Conservation (phyloP, 2,797 vertebrate genomes). For the Hipposideros larvatus region DNA sequence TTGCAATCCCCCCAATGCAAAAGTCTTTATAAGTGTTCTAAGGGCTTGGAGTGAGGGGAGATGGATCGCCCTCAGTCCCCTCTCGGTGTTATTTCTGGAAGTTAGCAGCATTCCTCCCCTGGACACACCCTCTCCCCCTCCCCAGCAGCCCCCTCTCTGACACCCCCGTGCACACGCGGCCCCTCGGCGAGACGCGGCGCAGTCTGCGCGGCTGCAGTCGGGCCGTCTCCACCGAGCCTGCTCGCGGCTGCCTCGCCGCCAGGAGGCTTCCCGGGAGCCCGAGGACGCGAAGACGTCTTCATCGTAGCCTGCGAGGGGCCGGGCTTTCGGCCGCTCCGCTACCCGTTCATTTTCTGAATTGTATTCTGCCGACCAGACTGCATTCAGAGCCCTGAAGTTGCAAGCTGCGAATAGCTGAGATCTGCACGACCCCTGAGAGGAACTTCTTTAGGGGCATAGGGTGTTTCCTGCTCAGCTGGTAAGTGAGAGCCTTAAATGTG, state of each 20-base stretch:
- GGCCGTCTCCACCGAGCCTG: not conserved
- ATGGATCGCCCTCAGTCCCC: conserved; percentile 52
- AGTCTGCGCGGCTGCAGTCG: conserved; percentile 58
- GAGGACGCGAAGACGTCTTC: conserved; percentile 75
- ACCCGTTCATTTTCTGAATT: conserved; percentile 41
- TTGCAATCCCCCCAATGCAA: conserved; percentile 54
- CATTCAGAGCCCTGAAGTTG: conserved; percentile 57
- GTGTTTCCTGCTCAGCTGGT: conserved; percentile 71
- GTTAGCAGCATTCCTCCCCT: conserved; percentile 83
- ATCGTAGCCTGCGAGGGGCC: conserved; percentile 62
- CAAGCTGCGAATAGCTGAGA: not conserved
- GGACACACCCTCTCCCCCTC: conserved; percentile 86
- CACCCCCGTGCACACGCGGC: conserved; percentile 78
- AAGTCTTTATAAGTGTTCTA: not conserved
- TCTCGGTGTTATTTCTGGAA: conserved; percentile 88
- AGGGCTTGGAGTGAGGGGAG: conserved; percentile 76
- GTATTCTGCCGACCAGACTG: conserved; percentile 63
- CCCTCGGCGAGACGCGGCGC: conserved; percentile 68
- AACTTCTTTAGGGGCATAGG: conserved; percentile 24
- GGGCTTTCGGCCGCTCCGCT: conserved; percentile 72
- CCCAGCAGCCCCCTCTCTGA: conserved; percentile 77
- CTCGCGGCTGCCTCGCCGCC: conserved; percentile 78
- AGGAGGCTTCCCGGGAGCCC: conserved; percentile 85
- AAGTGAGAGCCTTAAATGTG: conserved; percentile 76
- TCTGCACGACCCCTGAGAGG: conserved; percentile 29